A percentile compares a stretch with the other conserved stretches of the same genome.
Evolutionary conservation across 2,888 invertebrate genomes (phyloP).

Genomic region (Salticus scenicus): DNA sequence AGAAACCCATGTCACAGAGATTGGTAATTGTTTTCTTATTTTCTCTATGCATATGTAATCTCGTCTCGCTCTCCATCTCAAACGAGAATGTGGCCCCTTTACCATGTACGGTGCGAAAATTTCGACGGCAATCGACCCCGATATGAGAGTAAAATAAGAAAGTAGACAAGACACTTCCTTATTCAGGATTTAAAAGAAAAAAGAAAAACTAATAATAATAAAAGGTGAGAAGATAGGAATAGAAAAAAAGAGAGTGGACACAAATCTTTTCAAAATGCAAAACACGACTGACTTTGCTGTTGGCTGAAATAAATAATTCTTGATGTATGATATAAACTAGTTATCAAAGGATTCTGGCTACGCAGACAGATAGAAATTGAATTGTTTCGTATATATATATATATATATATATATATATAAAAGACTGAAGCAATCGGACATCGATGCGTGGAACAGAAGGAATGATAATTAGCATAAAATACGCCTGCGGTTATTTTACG

Average conservation of each 20-base stretch:
- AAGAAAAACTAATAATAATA: not conserved
- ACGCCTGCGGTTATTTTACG: too few species aligned
- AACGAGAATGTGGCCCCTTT: conserved; percentile 48
- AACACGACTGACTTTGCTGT: not conserved
- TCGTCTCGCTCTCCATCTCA: conserved; percentile 3
- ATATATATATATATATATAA: too few species aligned
- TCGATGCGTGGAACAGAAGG: too few species aligned
- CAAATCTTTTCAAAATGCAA: conserved; percentile 13
- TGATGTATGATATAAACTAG: too few species aligned
- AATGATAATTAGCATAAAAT: too few species aligned
- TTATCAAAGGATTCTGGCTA: too few species aligned
- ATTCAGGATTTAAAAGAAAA: not conserved
- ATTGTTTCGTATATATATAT: too few species aligned
- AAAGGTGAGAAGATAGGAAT: not conserved
- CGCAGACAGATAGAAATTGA: too few species aligned
- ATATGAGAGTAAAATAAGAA: not conserved
- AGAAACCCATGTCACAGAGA: not conserved
- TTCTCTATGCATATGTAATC: not conserved
- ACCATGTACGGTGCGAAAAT: conserved; percentile 48
- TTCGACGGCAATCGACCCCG: conserved; percentile 42
- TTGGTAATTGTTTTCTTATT: not conserved
- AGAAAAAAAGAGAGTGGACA: not conserved
- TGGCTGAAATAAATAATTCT: too few species aligned
- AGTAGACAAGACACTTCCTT: not conserved
- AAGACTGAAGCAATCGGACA: too few species aligned